Conservation (phyloP, 1,140 invertebrate genomes). For the Hylyphantes graminicola region DNA sequence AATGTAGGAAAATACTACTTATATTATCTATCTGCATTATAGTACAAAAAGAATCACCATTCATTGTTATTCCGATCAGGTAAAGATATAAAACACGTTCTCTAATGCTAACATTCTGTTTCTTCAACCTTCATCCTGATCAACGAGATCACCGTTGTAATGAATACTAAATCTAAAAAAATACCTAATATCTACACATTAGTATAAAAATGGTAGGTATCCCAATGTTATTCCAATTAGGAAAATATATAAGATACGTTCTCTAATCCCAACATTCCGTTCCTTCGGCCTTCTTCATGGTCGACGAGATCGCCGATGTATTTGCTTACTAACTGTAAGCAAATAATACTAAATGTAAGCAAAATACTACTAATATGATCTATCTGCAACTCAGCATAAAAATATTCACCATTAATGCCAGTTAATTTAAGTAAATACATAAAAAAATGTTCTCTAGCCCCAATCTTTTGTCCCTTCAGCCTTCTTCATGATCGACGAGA, state of each 20-base stretch:
- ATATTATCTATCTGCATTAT: too few relatives aligned
- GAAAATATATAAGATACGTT: not conserved
- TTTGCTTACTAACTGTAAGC: too few relatives aligned
- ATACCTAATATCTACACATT: too few relatives aligned
- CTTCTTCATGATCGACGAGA: conserved; percentile 64
- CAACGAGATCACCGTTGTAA: conserved; percentile 63
- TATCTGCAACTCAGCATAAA: too few relatives aligned
- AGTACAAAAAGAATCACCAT: too few relatives aligned
- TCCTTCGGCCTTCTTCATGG: conserved; percentile 63
- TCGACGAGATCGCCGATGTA: conserved; percentile 63
- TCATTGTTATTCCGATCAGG: too few relatives aligned
- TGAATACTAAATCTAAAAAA: conserved; percentile 61
- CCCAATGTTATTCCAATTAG: not conserved
- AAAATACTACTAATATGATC: too few relatives aligned
- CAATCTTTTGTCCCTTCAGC: conserved; percentile 40
- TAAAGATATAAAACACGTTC: too few relatives aligned
- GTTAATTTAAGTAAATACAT: not conserved
- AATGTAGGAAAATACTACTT: too few relatives aligned
- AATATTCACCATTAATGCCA: too few relatives aligned
- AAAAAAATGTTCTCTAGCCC: not conserved
- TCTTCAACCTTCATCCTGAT: conserved; percentile 63
- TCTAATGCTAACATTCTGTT: not conserved
- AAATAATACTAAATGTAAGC: too few relatives aligned
- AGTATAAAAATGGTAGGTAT: too few relatives aligned
- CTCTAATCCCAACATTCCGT: not conserved